A percentile compares a stretch with the other conserved stretches of the same genome.
These are phyloP conservation scores for Acropternis orthonyx DNA, from an alignment of 2,797 vertebrate genomes.

Conservation along the genomic window DNA sequence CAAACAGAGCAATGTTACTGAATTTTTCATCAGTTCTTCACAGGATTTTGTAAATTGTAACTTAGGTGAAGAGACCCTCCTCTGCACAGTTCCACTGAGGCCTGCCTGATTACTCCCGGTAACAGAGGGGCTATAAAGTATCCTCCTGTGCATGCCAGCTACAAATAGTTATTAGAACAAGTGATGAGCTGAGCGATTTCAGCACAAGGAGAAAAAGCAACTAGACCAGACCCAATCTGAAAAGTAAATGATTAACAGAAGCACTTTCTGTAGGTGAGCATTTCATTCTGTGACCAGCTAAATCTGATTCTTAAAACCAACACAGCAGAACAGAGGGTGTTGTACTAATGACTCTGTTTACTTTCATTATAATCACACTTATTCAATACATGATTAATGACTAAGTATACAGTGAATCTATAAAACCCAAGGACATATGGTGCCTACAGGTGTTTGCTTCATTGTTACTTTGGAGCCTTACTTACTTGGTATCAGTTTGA, in stretches of 20 bases:
- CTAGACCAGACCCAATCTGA: background rate
- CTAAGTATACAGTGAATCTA: conserved; percentile 38
- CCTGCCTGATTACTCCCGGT: background rate
- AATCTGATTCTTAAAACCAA: conserved; percentile 65
- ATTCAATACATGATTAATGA: conserved; percentile 60
- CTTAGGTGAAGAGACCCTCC: background rate
- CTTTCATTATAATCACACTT: conserved; percentile 50
- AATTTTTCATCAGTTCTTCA: background rate
- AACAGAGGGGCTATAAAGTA: background rate
- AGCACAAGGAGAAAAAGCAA: background rate
- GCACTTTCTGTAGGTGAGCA: conserved; percentile 34
- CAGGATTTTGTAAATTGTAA: background rate
- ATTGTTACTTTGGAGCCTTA: conserved; percentile 10
- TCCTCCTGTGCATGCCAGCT: background rate
- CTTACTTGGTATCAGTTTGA: background rate
- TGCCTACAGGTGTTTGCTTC: background rate
- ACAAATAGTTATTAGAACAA: background rate
- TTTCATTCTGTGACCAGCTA: conserved; percentile 36
- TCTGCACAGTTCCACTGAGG: background rate
- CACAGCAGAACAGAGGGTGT: conserved; percentile 22
- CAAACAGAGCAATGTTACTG: background rate
- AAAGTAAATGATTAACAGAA: conserved; percentile 74
- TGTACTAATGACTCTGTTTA: conserved; percentile 55
- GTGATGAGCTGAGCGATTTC: background rate
- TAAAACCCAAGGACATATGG: background rate